phyloP scores from a whole-genome alignment of 1,140 invertebrate genomes.

The Drosophila setifemur region DNA sequence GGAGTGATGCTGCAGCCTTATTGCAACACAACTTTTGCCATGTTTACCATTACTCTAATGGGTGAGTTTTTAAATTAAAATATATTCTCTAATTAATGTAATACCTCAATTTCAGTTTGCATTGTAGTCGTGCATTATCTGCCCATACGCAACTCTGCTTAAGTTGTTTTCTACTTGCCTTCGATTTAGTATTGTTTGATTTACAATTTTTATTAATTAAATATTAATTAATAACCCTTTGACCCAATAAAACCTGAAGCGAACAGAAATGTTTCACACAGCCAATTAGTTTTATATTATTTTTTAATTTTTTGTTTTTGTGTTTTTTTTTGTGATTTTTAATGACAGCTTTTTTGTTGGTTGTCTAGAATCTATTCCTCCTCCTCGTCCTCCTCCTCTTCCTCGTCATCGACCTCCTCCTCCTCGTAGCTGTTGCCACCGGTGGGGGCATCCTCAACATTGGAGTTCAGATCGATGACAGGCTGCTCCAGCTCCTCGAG shows the following conservation, averaged over 20 bases:
- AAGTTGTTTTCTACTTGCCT: not conserved
- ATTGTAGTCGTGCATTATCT: slow-evolving; percentile 50
- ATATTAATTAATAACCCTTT: not conserved
- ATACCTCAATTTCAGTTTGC: slow-evolving; percentile 53
- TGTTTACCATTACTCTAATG: slow-evolving; percentile 57
- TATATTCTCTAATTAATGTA: not conserved
- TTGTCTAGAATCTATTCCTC: slow-evolving; percentile 44
- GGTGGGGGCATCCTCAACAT: slow-evolving; percentile 43
- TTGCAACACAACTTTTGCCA: slow-evolving; percentile 83
- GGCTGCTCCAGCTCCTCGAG: slow-evolving; percentile 72
- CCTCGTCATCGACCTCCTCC: slow-evolving; percentile 35
- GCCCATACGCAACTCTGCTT: slow-evolving; percentile 56
- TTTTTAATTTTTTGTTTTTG: slow-evolving; percentile 33
- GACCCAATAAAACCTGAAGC: no score
- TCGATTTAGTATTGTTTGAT: not conserved
- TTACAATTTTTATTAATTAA: not conserved
- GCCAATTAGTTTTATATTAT: slow-evolving; percentile 2
- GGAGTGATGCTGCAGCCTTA: slow-evolving; percentile 83
- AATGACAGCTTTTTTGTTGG: slow-evolving; percentile 14
- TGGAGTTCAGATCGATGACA: slow-evolving; percentile 57
- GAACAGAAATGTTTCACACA: no score
- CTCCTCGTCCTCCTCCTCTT: slow-evolving; percentile 41
- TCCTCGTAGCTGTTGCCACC: slow-evolving; percentile 48
- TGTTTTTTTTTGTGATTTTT: slow-evolving; percentile 15
- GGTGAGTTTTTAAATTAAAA: slow-evolving; percentile 20